Evolutionary conservation across 2,888 invertebrate species (phyloP), one percentile per base, ranked within the genome.

Genomic region (Tipula confusa): DNA sequence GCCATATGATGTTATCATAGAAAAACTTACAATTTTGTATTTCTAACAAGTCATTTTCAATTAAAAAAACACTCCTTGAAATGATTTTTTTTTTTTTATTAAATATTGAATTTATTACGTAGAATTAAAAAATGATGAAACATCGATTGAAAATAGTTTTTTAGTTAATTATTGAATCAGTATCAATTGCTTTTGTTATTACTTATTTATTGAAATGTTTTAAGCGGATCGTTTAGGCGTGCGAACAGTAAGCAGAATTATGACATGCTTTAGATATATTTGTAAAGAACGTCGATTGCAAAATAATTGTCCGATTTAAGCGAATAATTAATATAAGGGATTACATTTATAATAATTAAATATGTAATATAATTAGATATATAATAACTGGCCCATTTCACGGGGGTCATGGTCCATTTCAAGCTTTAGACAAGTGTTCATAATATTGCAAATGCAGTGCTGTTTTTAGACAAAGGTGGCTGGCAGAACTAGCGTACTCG

Each of bases 41-140:
- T 64, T 64, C 18, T 24, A 64, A 64, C 64, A 64, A 64, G 64
- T 64, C 64, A 64, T 64, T 64, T 64, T 64, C 64, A 64, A 64
- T 64, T 64, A 64, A 64, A 64, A 24, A 24, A 64, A 64, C 64
- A 64, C 64, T 64, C 64, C 64, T 64, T 64, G 64, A 64, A 64
- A 64, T 64, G 64, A 64, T 18, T 9, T 64, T 64, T 9, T 64
- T 33, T 33, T 2, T 1, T 9, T 6, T 33, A 9, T 33, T 33
- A 9, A 64, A 64, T 64, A 64, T 64, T 64, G 64, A 64, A 64
- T 64, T 64, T 18, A 64, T 64, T 64, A 64, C 64, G 64, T 64
- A 64, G 64, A 64, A 64, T 64, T 64, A 64, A 64, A 64, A 64
- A 64, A 64, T 64, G 64, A 64, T 64, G 64, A 64, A 64, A 64